A percentile compares a stretch with the other conserved stretches of the same genome.
These are phyloP conservation scores for Volucella zonaria DNA, from an alignment of 2,888 invertebrate species.

Conservation along the genomic window DNA sequence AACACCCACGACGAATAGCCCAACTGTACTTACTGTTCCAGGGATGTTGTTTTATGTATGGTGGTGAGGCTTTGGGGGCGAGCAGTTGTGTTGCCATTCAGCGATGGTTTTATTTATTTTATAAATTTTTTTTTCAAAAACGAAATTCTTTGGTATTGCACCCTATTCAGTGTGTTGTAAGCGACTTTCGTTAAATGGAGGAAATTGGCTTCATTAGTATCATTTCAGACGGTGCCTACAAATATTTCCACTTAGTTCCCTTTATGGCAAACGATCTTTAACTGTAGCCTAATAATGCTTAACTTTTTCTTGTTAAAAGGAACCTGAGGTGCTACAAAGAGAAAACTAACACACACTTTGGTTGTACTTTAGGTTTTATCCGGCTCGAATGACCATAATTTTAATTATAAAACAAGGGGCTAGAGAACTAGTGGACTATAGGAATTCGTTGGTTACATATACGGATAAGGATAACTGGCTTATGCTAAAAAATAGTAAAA, in stretches of 20 bases:
- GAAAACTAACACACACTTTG: too few species aligned
- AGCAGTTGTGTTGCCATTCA: constrained; percentile 32
- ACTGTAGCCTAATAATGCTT: too few species aligned
- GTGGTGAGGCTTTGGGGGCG: constrained; percentile 26
- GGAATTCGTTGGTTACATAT: too few species aligned
- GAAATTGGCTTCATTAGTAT: constrained; percentile 38
- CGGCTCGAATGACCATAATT: too few species aligned
- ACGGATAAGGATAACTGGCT: too few species aligned
- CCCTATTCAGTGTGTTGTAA: constrained; percentile 16
- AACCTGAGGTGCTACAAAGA: too few species aligned
- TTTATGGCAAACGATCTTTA: too few species aligned
- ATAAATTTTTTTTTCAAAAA: constrained; percentile 11
- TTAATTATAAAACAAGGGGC: too few species aligned
- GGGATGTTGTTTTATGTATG: constrained; percentile 10
- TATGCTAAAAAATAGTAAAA: too few species aligned
- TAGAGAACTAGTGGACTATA: too few species aligned
- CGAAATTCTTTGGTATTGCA: constrained; percentile 35
- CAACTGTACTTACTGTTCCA: constrained; percentile 34
- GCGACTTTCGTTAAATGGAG: constrained; percentile 35
- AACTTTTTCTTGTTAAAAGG: too few species aligned
- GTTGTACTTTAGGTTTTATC: too few species aligned
- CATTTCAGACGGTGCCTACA: not conserved
- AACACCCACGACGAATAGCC: constrained; percentile 69
- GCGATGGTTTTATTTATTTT: constrained; percentile 51
- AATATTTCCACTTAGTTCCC: not conserved